Percentiles rank a stretch among this genome's conserved stretches.
Evolutionary conservation across 2,888 invertebrate genomes (phyloP).

Genomic region (Trichogramma evanescens): DNA sequence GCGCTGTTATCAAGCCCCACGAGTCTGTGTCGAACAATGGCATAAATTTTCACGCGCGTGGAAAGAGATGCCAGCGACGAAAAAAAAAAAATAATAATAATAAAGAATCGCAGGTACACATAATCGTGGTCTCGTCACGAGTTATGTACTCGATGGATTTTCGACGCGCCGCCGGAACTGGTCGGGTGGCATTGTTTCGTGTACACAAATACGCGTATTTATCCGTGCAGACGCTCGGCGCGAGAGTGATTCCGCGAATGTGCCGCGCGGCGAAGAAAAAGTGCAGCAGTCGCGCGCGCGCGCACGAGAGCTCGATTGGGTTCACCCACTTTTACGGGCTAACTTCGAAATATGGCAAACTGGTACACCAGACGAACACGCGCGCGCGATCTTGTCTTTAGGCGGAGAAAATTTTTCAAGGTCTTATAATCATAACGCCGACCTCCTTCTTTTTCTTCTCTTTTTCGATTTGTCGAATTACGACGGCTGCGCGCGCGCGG

Average conservation of each 20-base stretch:
- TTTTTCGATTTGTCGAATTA: slow-evolving; percentile 3
- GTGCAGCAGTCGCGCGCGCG: not conserved
- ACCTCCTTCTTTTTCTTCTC: too few species aligned
- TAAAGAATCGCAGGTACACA: too few species aligned
- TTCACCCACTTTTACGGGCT: slow-evolving; percentile 13
- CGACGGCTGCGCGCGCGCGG: not conserved
- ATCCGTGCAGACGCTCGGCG: not conserved
- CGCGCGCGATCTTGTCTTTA: not conserved
- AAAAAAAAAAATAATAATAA: too few species aligned
- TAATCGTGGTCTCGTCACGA: too few species aligned
- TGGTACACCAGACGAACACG: not conserved
- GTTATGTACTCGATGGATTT: too few species aligned
- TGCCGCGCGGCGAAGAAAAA: not conserved
- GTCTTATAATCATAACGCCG: too few species aligned
- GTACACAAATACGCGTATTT: not conserved
- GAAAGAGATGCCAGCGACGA: too few species aligned
- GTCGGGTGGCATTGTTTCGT: slow-evolving; percentile 13
- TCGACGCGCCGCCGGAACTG: slow-evolving; percentile 10
- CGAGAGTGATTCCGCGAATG: slow-evolving; percentile 6
- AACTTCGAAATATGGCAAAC: slow-evolving; percentile 3
- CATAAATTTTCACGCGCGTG: too few species aligned
- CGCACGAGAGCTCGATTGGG: not conserved
- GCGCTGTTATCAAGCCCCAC: too few species aligned
- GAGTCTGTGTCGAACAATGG: too few species aligned
- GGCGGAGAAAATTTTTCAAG: not conserved